Base-by-base conservation (phyloP, 2,888 invertebrate species). In the Dryomyza anilis region DNA sequence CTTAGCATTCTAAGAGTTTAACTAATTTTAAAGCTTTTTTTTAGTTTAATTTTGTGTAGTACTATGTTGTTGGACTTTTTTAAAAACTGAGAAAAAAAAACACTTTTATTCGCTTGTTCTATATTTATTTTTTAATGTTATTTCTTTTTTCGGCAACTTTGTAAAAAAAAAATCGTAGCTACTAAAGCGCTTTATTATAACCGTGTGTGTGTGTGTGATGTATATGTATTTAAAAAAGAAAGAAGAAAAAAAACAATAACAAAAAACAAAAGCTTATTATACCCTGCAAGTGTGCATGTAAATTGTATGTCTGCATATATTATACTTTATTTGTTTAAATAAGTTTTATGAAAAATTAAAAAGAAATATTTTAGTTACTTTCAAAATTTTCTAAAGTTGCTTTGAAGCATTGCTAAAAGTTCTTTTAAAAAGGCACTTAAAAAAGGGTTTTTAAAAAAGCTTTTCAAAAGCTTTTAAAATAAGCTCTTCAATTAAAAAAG, bases 11-110 rank as follows among this genome's bases (percentile, higher is more conserved):
- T 62, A 45, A 62, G 53, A 36, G 52, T 63, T 57, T 46, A 57
- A 57, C 39, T 63, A 63, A 63, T 63, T 48, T 63, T 57, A 36
- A 63, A 53, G 50, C 21, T n/a, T 16, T 29, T 43, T 46, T 45
- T 43, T 30, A 46, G 19, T 46, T 30, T 25, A 19, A 33, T 33
- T 16, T 12, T 36, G 33, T 33, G 25, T 62, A 55, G 43, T 52
- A 29, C 25, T 61, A 6, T 25, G 53, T 46, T 53, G 59, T 59
- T 59, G 19, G 55, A 30, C 21, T 55, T 33, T 48, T 27, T 55
- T 55, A 33, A 14, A 43, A n/a, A n/a, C n/a, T n/a, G n/a, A n/a
- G n/a, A n/a, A n/a, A n/a, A n/a, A n/a, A 43, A 16, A 43, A 8
- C 16, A 16, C 16, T 5, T 8, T 43, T 43, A 3, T 43, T 43